Base-by-base conservation (phyloP, 1,140 invertebrate species). In the Nixonia krombeini region DNA sequence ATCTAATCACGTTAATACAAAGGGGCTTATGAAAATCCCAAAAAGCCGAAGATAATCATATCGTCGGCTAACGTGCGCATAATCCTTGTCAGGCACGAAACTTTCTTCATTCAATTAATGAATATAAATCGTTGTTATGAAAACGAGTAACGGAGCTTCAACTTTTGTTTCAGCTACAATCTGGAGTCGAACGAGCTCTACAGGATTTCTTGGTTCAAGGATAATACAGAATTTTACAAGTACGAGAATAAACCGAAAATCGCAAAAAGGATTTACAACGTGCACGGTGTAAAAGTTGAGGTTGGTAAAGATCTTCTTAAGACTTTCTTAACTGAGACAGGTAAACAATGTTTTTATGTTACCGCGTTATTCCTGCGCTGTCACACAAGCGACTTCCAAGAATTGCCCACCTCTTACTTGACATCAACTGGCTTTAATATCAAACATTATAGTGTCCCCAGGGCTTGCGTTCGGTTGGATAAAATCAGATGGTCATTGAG, bases 131-230 rank as follows among this genome's bases (percentile, higher is more conserved):
- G 9, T 31, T 31, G 8, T 38, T 2, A 38, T n/a, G 9, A n/a
- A 31, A n/a, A n/a, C 12, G 12, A 31, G 8, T 16, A 31, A 4
- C 8, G 15, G 1, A 31, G 9, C 3, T 16, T 1, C n/a, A 13
- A 28, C 9, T 62, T 70, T 50, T 73, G 49, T 79, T 78, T 7
- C 75, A 85, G 83, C 40, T 87, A 84, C 68, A 82, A 87, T 21
- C 56, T 82, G 47, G 84, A 82, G 67, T 87, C 87, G 41, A 91
- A 94, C 74, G 88, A 82, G 18, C 84, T 95, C 1, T 94, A 94
- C 80, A 89, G 91, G n/a, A 91, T 94, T 47, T 92, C 93, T 76
- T 95, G 94, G 94, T 95, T 95, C 84, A 92, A 94, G 81, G 93
- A 94, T 81, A 90, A 94, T 78, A 91, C 92, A 75, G 93, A 95